Percentiles rank a stretch among this genome's conserved stretches.
These are phyloP conservation scores for Pollenia angustigena DNA, from an alignment of 2,888 invertebrate genomes.

Conservation along the genomic window DNA sequence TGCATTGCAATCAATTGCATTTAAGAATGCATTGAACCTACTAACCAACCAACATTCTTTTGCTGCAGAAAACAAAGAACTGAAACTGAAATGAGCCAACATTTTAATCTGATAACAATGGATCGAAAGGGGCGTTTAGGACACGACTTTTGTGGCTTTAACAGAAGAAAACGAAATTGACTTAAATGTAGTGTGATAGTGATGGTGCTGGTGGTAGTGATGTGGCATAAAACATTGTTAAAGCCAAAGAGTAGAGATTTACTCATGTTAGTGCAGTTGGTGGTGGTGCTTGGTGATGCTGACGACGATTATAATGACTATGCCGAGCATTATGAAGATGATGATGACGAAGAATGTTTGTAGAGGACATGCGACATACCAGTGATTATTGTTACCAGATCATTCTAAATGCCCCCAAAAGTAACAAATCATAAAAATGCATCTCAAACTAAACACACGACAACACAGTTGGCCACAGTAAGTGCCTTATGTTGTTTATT, in stretches of 20 bases:
- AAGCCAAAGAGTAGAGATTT: slow-evolving; percentile 11
- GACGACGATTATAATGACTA: slow-evolving; percentile 62
- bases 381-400: slow-evolving; percentile 63
- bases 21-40: slow-evolving; percentile 58
- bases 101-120: slow-evolving; percentile 80
- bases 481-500: background rate
- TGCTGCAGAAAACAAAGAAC: slow-evolving; percentile 30
- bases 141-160: slow-evolving; percentile 78
- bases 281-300: background rate
- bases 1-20: slow-evolving; percentile 68
- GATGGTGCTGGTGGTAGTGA: slow-evolving; percentile 21
- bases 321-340: slow-evolving; percentile 38
- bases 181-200: slow-evolving; percentile 46
- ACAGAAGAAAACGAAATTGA: slow-evolving; percentile 54
- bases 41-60: slow-evolving; percentile 50
- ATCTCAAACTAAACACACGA: slow-evolving; percentile 47
- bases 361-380: slow-evolving; percentile 68
- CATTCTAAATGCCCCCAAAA: slow-evolving; percentile 51
- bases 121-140: slow-evolving; percentile 81
- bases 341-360: slow-evolving; percentile 53
- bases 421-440: slow-evolving; percentile 49
- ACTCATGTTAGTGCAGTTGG: slow-evolving; percentile 34
- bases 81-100: slow-evolving; percentile 60
- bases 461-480: slow-evolving; percentile 29
- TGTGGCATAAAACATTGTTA: slow-evolving; percentile 20